Conservation (phyloP, 2,113 vertebrate species). For the Eublepharis macularius region DNA sequence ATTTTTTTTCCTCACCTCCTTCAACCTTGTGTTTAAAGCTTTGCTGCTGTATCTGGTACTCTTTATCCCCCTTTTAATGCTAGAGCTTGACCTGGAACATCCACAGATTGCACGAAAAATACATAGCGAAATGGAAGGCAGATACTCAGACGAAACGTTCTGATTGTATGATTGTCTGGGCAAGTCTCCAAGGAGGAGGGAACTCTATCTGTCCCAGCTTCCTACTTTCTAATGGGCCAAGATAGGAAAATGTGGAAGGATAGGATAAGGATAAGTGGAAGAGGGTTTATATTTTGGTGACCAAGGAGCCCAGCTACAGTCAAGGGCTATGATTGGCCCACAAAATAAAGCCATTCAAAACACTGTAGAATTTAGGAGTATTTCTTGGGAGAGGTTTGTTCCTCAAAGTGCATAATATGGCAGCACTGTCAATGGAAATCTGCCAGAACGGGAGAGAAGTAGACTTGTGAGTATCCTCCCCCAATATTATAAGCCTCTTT, state of each 20-base stretch:
- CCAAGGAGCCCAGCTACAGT: background rate
- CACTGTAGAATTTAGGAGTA: too few species aligned
- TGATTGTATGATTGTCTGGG: background rate
- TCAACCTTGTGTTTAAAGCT: background rate
- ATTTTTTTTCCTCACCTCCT: background rate
- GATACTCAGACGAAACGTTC: constrained; percentile 2
- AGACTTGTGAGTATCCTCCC: background rate
- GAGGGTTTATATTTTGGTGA: background rate
- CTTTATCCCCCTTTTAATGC: constrained; percentile 49
- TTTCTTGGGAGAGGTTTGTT: background rate
- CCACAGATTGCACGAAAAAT: constrained; percentile 13
- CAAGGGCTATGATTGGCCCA: background rate
- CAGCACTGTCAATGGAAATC: too few species aligned
- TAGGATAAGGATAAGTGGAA: rapidly evolving
- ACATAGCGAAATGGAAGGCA: constrained; percentile 22
- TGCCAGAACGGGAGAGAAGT: background rate
- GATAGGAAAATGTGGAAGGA: background rate
- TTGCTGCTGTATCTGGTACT: constrained; percentile 15
- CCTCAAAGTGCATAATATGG: background rate
- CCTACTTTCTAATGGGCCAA: background rate
- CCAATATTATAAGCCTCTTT: background rate
- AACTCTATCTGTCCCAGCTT: background rate
- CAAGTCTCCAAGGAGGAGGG: background rate
- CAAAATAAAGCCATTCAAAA: too few species aligned
- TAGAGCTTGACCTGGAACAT: constrained; percentile 44